These are phyloP conservation scores for Eutolmus rufibarbis DNA, from an alignment of 2,888 invertebrate species.

Conservation along the genomic window DNA sequence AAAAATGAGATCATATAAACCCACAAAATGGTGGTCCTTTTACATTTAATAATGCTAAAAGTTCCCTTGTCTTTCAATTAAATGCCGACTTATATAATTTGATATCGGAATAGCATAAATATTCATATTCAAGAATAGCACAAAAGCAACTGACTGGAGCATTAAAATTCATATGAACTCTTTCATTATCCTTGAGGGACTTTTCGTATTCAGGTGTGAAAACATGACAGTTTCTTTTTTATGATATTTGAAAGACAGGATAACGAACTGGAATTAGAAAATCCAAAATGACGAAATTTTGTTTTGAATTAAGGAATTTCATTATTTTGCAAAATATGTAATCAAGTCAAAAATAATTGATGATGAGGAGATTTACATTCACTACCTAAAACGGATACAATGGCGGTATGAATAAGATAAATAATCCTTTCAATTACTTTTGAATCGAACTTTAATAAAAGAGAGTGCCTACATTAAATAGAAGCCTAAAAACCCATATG, in stretches of 20 bases:
- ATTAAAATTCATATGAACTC: background rate
- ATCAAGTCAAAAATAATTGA: background rate
- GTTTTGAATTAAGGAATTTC: background rate
- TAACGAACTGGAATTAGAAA: background rate
- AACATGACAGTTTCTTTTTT: background rate
- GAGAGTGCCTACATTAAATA: background rate
- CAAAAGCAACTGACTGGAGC: background rate
- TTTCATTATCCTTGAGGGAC: background rate
- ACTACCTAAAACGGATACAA: background rate
- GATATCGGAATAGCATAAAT: background rate
- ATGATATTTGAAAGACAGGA: background rate
- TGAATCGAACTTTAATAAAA: background rate
- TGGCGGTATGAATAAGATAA: background rate
- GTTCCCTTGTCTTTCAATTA: background rate
- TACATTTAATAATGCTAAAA: background rate
- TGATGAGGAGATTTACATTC: too few species aligned
- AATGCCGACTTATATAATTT: background rate
- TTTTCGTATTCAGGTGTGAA: background rate
- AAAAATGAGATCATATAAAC: background rate
- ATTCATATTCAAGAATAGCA: background rate
- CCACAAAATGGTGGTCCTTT: background rate
- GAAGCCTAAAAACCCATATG: background rate
- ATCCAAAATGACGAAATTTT: background rate
- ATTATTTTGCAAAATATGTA: background rate
- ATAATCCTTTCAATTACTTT: background rate